Conservation (phyloP, 2,888 invertebrate genomes). For the Rhagonycha fulva region DNA sequence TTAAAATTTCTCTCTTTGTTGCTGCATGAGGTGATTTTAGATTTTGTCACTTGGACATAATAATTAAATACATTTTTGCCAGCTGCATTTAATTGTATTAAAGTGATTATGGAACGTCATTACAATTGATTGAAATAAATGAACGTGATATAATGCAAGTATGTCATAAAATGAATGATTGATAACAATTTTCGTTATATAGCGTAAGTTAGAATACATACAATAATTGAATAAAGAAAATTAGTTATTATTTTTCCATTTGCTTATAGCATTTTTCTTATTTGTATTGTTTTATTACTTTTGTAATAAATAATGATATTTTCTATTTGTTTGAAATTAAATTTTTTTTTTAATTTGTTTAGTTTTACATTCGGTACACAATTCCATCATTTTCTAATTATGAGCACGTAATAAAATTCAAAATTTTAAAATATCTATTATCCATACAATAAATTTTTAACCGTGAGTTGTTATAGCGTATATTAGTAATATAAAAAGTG, state of each 20-base stretch:
- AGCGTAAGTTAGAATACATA: not conserved
- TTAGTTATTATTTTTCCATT: not conserved
- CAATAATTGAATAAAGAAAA: slow-evolving; percentile 6
- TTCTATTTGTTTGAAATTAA: not conserved
- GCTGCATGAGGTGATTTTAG: not conserved
- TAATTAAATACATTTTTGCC: not conserved
- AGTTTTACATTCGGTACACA: no score
- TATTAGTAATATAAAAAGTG: no score
- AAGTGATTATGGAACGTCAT: not conserved
- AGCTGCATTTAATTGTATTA: not conserved
- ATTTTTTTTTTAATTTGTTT: not conserved
- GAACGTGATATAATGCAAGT: not conserved
- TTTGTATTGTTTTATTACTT: not conserved
- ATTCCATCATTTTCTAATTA: no score
- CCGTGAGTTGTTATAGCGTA: no score
- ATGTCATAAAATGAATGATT: slow-evolving; percentile 4
- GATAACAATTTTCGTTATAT: slow-evolving; percentile 8
- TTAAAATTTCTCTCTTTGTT: not conserved
- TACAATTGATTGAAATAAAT: slow-evolving; percentile 3
- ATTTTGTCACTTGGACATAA: not conserved
- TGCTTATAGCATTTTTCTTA: not conserved
- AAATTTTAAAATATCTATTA: no score
- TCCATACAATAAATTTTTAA: no score
- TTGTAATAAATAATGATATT: not conserved
- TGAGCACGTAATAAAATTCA: no score